Evolutionary conservation across 2,797 vertebrate genomes (phyloP), one percentile per base, ranked within the genome.

Genomic region (Sciurus vulgaris): DNA sequence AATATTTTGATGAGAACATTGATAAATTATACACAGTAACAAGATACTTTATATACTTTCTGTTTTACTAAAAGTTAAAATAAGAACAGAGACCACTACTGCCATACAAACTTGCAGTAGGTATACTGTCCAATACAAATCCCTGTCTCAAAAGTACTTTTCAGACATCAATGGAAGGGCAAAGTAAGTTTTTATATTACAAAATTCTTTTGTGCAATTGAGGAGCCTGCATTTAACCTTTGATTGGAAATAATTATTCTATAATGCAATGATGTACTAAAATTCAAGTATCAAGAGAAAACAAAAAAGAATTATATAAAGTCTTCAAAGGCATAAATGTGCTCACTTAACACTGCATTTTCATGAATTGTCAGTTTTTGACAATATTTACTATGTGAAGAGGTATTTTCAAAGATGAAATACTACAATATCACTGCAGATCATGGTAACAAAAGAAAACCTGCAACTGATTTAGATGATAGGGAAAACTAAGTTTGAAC

Each of bases 121-220:
- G 41, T 28, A 44, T 51, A 33, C 63, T 81, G 79, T 61, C 12
- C 54, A 56, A 22, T 47, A 69, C 72, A 89, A 85, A 84, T 51
- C 86, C 38, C 22, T 93, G 24, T 76, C 30, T 61, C 28, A 82
- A 17, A 86, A 76, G 18, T 54, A 82, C 41, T 87, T 93, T 83
- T 70, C 30, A 35, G 69, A 83, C 7, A 61, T 38, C 38, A 24
- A 76, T 26, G 35, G 5, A 83, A 63, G 24, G 14, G 1, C 69
- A 74, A 83, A 61, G 69, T 11, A 61, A 77, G 87, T 54, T 91
- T 76, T 56, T 14, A 35, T 86, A 69, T 82, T 86, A 93, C 51
- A 77, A 30, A 87, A 82, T 83, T 5, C 7, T 69, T 51, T 93
- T 76, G 3, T 44, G 41, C 24, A 47, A 63, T 2, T 86, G 38